Evolutionary conservation across 2,888 invertebrate species (phyloP).

Genomic region (Hydroisotoma schaefferi): DNA sequence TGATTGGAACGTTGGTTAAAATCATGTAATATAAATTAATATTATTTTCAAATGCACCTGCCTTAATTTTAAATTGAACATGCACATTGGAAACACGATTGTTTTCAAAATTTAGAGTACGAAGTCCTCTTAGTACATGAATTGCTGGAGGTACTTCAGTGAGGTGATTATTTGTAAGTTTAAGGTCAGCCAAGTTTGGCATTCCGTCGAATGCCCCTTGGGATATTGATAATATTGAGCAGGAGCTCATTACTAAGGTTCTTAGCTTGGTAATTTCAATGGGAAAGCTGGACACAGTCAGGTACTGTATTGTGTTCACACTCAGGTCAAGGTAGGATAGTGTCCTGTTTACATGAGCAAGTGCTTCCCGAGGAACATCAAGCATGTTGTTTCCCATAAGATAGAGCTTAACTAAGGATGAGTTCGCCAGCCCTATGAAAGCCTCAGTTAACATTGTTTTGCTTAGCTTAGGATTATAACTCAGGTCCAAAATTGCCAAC

Average conservation of each 20-base stretch:
- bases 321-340: constrained; percentile 26
- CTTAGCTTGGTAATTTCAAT: constrained; percentile 16
- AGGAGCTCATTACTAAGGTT: constrained; percentile 28
- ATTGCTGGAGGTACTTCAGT: constrained; percentile 17
- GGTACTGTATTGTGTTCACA: constrained; percentile 23
- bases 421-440: constrained; percentile 16
- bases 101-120: background rate
- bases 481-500: constrained; percentile 28
- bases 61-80: too few species aligned
- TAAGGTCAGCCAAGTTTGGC: constrained; percentile 16
- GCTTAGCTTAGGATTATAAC: constrained; percentile 35
- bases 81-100: background rate
- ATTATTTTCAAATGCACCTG: too few species aligned
- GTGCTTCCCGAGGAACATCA: constrained; percentile 21
- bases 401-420: constrained; percentile 4
- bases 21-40: too few species aligned
- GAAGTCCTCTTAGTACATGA: constrained; percentile 11
- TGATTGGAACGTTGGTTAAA: constrained; percentile 4
- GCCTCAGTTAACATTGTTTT: constrained; percentile 19
- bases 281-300: constrained; percentile 21
- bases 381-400: constrained; percentile 23
- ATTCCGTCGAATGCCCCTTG: constrained; percentile 23
- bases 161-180: constrained; percentile 24
- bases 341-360: constrained; percentile 7
- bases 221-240: constrained; percentile 23